Evolutionary conservation across 2,797 vertebrate genomes (phyloP).

Genomic region (Coilia nasus): DNA sequence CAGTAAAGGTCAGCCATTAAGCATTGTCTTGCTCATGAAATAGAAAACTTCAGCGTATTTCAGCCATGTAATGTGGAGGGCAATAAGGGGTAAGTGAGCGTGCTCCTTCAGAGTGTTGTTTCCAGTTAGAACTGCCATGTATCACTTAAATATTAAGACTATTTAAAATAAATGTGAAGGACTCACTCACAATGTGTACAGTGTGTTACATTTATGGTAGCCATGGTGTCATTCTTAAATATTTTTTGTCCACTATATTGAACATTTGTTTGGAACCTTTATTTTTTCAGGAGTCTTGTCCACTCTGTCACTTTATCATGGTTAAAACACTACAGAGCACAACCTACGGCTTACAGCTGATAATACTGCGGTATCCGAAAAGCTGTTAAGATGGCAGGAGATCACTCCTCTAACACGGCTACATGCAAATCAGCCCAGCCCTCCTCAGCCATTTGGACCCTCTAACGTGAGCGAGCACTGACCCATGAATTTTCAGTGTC

Average conservation of each 20-base stretch:
- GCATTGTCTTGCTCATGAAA: background rate
- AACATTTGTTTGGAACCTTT: background rate
- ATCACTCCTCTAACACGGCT: background rate
- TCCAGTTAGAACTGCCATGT: background rate
- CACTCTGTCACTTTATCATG: background rate
- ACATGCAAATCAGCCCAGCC: background rate
- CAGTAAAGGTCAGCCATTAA: background rate
- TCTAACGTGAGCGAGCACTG: background rate
- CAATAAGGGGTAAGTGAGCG: background rate
- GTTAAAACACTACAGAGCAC: background rate
- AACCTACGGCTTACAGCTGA: background rate
- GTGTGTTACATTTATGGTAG: too few species aligned
- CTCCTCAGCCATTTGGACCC: background rate
- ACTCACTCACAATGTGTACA: background rate
- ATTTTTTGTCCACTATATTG: background rate
- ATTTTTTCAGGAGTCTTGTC: background rate
- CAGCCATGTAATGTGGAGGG: background rate
- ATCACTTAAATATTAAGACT: background rate
- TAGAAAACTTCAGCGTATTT: background rate
- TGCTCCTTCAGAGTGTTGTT: background rate
- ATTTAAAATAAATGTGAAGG: background rate
- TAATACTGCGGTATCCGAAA: background rate
- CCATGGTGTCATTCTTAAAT: background rate
- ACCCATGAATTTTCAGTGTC: slow-evolving; percentile 4
- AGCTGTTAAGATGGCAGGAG: background rate